A percentile compares a stretch with the other conserved stretches of the same genome.
Conservation (phyloP, 1,140 invertebrate genomes). For the Eurosta solidaginis region DNA sequence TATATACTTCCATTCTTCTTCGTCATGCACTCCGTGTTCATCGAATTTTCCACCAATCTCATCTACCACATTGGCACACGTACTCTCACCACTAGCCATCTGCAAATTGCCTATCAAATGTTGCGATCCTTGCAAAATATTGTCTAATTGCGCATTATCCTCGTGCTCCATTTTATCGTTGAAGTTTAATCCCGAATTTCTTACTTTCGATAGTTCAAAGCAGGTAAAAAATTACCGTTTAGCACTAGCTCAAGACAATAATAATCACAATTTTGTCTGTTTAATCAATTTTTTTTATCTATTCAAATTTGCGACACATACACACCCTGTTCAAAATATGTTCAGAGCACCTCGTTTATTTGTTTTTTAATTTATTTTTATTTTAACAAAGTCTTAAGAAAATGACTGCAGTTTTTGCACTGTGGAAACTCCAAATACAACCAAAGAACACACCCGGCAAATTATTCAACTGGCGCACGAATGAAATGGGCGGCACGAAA, state of each 20-base stretch:
- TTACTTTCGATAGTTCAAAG: too few relatives aligned
- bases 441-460: constrained; percentile 16
- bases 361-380: background rate
- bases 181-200: background rate
- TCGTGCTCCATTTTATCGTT: constrained; percentile 51
- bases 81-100: constrained; percentile 41
- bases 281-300: background rate
- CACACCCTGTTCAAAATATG: background rate
- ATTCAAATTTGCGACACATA: background rate
- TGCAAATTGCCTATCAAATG: constrained; percentile 49
- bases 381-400: background rate
- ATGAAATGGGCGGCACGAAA: constrained; percentile 15
- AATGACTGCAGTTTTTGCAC: constrained; percentile 5
- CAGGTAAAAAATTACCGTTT: too few relatives aligned
- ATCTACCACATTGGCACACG: constrained; percentile 28
- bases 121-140: constrained; percentile 49
- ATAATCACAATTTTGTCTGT: too few relatives aligned
- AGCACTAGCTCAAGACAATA: too few relatives aligned
- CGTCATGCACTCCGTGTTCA: constrained; percentile 42
- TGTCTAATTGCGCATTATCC: constrained; percentile 51
- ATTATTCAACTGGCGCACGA: background rate
- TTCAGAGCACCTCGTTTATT: background rate
- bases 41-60: constrained; percentile 40
- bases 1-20: constrained; percentile 55
- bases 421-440: background rate